A percentile compares a stretch with the other conserved stretches of the same genome.
Evolutionary conservation across 2,797 vertebrate genomes (phyloP).

Genomic region (Aphelocoma californica): DNA sequence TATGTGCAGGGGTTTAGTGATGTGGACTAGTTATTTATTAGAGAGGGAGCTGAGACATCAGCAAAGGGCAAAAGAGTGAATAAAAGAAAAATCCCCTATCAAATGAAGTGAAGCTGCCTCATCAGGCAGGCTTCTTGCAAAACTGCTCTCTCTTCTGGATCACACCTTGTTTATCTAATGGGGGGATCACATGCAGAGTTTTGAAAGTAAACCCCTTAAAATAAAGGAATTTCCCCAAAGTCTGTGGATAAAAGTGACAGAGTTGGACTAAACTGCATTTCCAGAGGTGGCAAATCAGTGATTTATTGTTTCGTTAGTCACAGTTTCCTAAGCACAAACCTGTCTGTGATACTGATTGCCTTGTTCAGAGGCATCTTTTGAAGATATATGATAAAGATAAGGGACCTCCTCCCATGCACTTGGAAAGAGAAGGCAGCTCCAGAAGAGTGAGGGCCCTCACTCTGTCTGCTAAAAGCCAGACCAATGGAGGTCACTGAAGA

Average conservation of each 20-base stretch:
- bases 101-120: not conserved
- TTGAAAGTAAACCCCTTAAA: not conserved
- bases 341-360: not conserved
- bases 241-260: not conserved
- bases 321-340: slow-evolving; percentile 15
- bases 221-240: not conserved
- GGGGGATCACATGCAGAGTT: not conserved
- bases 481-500: not conserved
- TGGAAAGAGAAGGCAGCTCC: not conserved
- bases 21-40: slow-evolving; percentile 53
- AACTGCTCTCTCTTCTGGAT: not conserved
- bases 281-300: slow-evolving; percentile 1
- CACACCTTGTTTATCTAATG: not conserved
- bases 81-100: not conserved
- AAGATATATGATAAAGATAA: not conserved
- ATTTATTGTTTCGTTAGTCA: slow-evolving; percentile 42
- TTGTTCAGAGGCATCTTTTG: not conserved
- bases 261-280: not conserved
- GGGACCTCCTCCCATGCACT: not conserved
- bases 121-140: not conserved
- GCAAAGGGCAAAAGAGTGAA: not conserved
- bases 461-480: not conserved
- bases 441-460: not conserved
- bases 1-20: not conserved
- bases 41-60: slow-evolving; percentile 27